A percentile compares a stretch with the other conserved stretches of the same genome.
These are phyloP conservation scores for Siniperca chuatsi DNA, from an alignment of 2,113 vertebrate species.

Conservation along the genomic window DNA sequence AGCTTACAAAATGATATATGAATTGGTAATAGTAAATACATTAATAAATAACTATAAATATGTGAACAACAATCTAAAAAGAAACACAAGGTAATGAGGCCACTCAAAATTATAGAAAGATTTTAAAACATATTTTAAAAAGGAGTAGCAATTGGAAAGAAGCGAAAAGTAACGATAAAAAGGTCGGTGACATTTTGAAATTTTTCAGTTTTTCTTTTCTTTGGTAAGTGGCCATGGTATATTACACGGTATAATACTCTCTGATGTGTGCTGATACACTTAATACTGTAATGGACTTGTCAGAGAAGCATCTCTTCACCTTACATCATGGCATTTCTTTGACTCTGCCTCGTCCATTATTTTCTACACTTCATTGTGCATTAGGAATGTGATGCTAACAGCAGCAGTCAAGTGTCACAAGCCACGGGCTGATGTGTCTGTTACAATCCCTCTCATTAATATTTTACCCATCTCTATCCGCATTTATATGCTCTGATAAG, in stretches of 20 bases:
- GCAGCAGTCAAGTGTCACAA: constrained; percentile 13
- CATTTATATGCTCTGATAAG: background rate
- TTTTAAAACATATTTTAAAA: too few species aligned
- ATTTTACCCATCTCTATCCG: background rate
- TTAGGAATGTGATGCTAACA: background rate
- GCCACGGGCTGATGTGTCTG: background rate
- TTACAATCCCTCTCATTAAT: constrained; percentile 12
- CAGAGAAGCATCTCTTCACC: background rate
- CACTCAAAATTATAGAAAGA: too few species aligned
- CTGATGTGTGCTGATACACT: background rate
- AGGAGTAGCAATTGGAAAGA: too few species aligned
- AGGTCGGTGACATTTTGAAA: background rate
- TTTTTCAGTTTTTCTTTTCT: background rate
- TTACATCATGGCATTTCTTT: background rate
- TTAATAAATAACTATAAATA: too few species aligned
- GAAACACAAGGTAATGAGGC: too few species aligned
- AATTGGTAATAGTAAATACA: too few species aligned
- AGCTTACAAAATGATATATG: too few species aligned
- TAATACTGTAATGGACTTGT: background rate
- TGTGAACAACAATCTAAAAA: too few species aligned
- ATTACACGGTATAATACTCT: background rate
- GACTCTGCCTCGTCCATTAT: background rate
- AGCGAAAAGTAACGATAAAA: too few species aligned
- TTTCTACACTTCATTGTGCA: background rate
- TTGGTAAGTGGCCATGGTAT: background rate